phyloP scores from a whole-genome alignment of 1,140 invertebrate species.

The Drosophila miranda region DNA sequence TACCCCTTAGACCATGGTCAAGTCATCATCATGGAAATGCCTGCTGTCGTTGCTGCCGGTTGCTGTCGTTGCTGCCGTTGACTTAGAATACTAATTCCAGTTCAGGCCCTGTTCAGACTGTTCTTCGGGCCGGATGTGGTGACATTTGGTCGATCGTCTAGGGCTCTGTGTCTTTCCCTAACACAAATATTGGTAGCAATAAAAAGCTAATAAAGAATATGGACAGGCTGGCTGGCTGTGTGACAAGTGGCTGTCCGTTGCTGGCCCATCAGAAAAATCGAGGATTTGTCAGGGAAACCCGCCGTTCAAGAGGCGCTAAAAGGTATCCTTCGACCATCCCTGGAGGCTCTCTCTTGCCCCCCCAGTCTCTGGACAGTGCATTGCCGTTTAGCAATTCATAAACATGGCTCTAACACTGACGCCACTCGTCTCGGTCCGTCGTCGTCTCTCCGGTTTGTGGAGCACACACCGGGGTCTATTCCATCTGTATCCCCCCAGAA shows the following conservation, averaged over 20 bases:
- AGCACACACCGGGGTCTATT: conserved; percentile 19
- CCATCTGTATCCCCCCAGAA: conserved; percentile 28
- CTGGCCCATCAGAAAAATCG: too few species aligned
- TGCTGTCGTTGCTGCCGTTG: conserved; percentile 37
- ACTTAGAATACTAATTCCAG: conserved; percentile 78
- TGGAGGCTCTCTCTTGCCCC: conserved; percentile 22
- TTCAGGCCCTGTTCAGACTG: not conserved
- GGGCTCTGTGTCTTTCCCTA: conserved; percentile 46
- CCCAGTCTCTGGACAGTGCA: conserved; percentile 34
- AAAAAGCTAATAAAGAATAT: conserved; percentile 79
- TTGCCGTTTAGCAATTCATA: conserved; percentile 77
- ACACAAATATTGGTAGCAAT: conserved; percentile 72
- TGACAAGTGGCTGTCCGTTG: conserved; percentile 37
- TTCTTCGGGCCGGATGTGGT: conserved; percentile 65
- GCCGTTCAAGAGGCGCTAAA: too few species aligned
- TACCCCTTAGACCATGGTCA: conserved; percentile 24
- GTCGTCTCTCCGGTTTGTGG: conserved; percentile 25
- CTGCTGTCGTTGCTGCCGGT: conserved; percentile 16
- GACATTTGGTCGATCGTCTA: conserved; percentile 65
- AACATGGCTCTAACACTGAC: conserved; percentile 68
- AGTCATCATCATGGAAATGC: conserved; percentile 36
- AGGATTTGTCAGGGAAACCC: too few species aligned
- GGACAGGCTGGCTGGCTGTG: conserved; percentile 25
- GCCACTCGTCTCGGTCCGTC: conserved; percentile 66
- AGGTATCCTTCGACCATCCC: conserved; percentile 10